Evolutionary conservation across 2,113 vertebrate genomes (phyloP).

Genomic region (Solenodon paradoxus): DNA sequence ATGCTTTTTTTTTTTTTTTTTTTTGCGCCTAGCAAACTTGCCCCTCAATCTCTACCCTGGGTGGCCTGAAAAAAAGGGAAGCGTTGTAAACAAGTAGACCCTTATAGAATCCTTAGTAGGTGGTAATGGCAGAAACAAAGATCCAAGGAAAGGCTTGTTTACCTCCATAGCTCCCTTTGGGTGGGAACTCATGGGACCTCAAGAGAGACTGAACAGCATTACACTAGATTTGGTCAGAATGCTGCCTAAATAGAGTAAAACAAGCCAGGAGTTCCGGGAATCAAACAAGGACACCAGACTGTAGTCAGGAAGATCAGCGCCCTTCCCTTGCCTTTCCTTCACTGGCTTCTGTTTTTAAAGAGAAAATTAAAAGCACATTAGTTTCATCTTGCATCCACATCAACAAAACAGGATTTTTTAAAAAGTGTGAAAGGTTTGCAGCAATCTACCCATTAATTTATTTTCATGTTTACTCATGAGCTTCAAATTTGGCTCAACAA

Average conservation of each 20-base stretch:
- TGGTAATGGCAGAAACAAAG: not conserved
- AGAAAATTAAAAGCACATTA: too few relatives aligned
- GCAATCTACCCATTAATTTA: not conserved
- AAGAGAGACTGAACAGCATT: not conserved
- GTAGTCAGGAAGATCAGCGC: not conserved
- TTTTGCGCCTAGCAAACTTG: not conserved
- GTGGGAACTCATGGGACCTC: not conserved
- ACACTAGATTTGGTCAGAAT: not conserved
- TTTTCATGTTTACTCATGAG: not conserved
- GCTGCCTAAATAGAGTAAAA: not conserved
- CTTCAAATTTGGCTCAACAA: not conserved
- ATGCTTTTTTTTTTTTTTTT: not conserved
- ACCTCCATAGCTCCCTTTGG: not conserved
- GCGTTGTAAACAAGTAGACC: not conserved
- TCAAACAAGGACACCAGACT: not conserved
- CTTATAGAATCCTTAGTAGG: not conserved
- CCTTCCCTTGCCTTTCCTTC: not conserved
- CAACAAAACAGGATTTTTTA: not conserved
- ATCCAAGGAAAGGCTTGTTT: not conserved
- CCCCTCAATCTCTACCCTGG: not conserved
- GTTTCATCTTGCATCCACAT: too few relatives aligned
- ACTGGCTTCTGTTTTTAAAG: not conserved
- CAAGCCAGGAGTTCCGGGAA: not conserved
- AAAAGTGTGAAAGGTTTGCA: not conserved
- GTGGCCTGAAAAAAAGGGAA: constrained; percentile 15